phyloP scores from a whole-genome alignment of 2,113 vertebrate species.

The Carassius auratus region DNA sequence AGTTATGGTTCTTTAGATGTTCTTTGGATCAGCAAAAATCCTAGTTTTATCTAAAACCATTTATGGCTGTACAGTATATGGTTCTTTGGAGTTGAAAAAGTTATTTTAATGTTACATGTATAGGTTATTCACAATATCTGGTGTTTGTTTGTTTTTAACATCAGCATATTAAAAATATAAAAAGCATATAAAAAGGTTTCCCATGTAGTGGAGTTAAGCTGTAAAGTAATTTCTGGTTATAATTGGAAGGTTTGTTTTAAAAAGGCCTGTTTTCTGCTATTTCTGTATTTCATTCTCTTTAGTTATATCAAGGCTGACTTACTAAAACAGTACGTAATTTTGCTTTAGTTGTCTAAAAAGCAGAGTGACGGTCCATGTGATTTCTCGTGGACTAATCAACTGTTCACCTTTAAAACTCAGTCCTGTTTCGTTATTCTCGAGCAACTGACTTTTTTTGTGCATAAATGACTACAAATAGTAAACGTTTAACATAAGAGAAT shows the following conservation, averaged over 20 bases:
- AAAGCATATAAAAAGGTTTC: background rate
- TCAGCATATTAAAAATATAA: background rate
- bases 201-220: background rate
- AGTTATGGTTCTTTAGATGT: background rate
- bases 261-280: no score
- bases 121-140: background rate
- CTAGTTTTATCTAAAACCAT: background rate
- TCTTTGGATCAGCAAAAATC: background rate
- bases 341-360: background rate
- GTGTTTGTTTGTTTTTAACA: background rate
- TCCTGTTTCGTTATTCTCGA: background rate
- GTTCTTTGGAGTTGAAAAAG: background rate
- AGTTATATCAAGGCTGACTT: background rate
- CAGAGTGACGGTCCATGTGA: background rate
- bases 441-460: background rate
- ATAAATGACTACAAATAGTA: background rate
- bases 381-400: background rate
- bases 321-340: background rate
- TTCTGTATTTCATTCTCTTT: no score
- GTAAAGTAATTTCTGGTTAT: no score
- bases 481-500: background rate
- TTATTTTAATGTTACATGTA: background rate
- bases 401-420: background rate
- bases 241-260: background rate
- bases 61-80: background rate